phyloP scores from a whole-genome alignment of 2,113 vertebrate genomes.

The Boleophthalmus pectinirostris region DNA sequence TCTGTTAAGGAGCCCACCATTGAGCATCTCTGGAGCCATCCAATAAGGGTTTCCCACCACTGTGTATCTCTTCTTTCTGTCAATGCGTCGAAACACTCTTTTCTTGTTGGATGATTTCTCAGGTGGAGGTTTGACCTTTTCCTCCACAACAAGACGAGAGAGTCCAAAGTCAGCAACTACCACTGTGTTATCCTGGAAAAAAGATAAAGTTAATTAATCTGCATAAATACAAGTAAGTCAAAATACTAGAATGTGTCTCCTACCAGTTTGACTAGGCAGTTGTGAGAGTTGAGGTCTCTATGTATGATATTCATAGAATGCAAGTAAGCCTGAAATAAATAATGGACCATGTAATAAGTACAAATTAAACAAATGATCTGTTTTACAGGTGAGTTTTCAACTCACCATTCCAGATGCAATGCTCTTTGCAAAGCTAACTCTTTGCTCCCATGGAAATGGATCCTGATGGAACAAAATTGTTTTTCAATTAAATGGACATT shows the following conservation, averaged over 20 bases:
- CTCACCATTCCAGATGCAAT: slow-evolving; percentile 96
- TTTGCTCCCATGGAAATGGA: slow-evolving; percentile 90
- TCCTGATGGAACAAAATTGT: slow-evolving; percentile 77
- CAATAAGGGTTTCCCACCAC: slow-evolving; percentile 98
- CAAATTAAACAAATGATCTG: slow-evolving; percentile 2
- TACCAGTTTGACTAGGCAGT: slow-evolving; percentile 95
- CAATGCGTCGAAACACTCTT: slow-evolving; percentile 84
- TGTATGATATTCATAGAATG: slow-evolving; percentile 94
- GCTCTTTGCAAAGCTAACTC: slow-evolving; percentile 92
- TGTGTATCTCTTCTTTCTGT: slow-evolving; percentile 94
- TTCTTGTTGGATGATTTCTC: slow-evolving; percentile 89
- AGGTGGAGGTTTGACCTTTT: slow-evolving; percentile 83
- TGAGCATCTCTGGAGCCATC: slow-evolving; percentile 99
- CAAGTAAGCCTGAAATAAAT: slow-evolving; percentile 85
- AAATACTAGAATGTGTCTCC: slow-evolving; percentile 41
- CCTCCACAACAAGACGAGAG: slow-evolving; percentile 90
- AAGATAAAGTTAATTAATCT: neutral
- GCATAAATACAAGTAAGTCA: neutral
- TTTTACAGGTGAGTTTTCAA: slow-evolving; percentile 17
- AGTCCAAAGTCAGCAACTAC: slow-evolving; percentile 96
- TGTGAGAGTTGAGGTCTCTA: slow-evolving; percentile 92
- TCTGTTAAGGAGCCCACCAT: slow-evolving; percentile 76
- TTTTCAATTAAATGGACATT: slow-evolving; percentile 13
- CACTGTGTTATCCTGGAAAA: slow-evolving; percentile 88
- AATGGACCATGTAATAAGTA: neutral